phyloP scores from a whole-genome alignment of 1,140 invertebrate species.

The Dendroctonus ponderosae region DNA sequence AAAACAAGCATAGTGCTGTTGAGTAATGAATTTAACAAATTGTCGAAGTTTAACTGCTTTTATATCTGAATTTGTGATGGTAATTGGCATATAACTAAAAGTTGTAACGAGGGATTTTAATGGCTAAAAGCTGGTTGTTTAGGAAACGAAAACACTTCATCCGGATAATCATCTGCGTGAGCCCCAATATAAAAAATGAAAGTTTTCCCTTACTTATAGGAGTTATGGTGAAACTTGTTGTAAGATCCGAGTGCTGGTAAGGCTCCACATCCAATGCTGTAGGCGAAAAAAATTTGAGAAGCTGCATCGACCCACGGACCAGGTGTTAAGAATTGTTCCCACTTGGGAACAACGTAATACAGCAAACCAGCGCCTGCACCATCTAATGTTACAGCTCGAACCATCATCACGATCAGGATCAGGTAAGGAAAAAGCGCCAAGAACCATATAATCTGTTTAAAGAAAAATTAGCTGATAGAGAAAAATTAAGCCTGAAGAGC shows the following conservation, averaged over 20 bases:
- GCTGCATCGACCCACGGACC: conserved; percentile 79
- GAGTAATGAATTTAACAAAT: too few relatives aligned
- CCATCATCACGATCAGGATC: conserved; percentile 62
- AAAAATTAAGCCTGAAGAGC: conserved; percentile 53
- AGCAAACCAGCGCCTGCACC: conserved; percentile 60
- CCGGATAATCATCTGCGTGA: too few relatives aligned
- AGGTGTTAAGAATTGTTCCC: conserved; percentile 55
- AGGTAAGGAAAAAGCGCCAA: conserved; percentile 69
- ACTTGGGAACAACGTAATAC: conserved; percentile 61
- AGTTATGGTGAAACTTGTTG: conserved; percentile 75
- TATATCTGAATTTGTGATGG: too few relatives aligned
- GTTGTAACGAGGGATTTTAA: too few relatives aligned
- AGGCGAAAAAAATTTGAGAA: conserved; percentile 78
- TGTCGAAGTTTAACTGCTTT: too few relatives aligned
- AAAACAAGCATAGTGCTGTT: too few relatives aligned
- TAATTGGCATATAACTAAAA: too few relatives aligned
- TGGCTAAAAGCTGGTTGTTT: too few relatives aligned
- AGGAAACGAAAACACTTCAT: too few relatives aligned
- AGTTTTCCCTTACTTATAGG: conserved; percentile 61
- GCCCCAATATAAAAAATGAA: not conserved
- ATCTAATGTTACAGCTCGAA: conserved; percentile 61
- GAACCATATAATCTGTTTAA: conserved; percentile 65
- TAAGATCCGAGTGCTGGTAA: conserved; percentile 74
- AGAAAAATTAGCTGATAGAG: conserved; percentile 49
- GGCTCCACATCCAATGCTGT: conserved; percentile 76